Conservation (phyloP, 2,888 invertebrate species). For the Lasioglossum malachurum region DNA sequence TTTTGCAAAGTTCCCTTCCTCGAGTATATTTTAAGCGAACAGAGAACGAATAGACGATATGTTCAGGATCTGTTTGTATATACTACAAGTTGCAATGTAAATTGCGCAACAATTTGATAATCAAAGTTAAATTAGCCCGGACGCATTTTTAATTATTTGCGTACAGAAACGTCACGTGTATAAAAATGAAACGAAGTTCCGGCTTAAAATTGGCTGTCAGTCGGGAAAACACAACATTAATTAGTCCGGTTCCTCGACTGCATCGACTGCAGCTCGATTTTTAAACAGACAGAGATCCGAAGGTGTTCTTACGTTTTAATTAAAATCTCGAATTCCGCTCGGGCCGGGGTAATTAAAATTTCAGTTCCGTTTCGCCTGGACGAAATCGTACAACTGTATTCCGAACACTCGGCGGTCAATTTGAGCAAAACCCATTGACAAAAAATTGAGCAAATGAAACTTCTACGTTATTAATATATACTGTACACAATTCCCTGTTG, state of each 20-base stretch:
- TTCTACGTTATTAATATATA: background rate
- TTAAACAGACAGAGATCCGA: background rate
- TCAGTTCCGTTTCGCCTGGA: background rate
- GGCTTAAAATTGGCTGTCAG: background rate
- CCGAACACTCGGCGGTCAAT: background rate
- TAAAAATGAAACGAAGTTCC: no score
- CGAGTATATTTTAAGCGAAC: no score
- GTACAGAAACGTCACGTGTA: no score
- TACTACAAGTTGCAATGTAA: background rate
- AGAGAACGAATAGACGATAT: background rate
- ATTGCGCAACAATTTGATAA: no score
- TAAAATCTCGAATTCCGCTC: background rate
- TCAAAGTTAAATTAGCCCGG: background rate
- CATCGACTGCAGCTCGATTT: background rate
- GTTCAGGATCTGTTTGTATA: background rate
- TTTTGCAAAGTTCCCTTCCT: accelerated
- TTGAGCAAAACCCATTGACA: background rate
- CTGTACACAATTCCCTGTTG: background rate
- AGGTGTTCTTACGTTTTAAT: background rate
- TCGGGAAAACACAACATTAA: background rate
- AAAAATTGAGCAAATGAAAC: background rate
- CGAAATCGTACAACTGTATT: background rate
- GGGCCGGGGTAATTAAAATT: background rate
- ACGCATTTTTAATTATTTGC: background rate
- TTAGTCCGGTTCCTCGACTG: background rate